phyloP scores from a whole-genome alignment of 2,113 vertebrate genomes.

The Gracilinanus agilis region DNA sequence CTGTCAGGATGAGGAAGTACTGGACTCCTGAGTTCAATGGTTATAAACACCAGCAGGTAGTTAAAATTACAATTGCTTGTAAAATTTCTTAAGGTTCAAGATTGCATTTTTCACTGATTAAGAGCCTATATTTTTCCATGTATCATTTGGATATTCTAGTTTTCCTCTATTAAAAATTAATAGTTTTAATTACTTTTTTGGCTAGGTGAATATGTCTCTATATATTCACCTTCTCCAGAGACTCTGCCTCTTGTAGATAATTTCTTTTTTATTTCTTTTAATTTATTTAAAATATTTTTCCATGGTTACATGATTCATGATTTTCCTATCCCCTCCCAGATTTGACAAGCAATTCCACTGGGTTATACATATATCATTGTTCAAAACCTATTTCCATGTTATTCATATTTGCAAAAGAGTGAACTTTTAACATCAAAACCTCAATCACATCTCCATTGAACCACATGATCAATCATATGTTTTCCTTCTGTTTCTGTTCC shows the following conservation, averaged over 20 bases:
- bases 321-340: too few relatives aligned
- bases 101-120: neutral
- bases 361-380: too few relatives aligned
- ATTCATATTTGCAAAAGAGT: too few relatives aligned
- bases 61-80: neutral
- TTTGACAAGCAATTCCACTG: too few relatives aligned
- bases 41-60: neutral
- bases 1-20: neutral
- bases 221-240: neutral
- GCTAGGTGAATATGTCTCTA: neutral
- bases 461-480: too few relatives aligned
- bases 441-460: too few relatives aligned
- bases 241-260: slow-evolving; percentile 9
- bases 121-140: neutral
- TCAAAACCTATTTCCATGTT: too few relatives aligned
- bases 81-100: neutral
- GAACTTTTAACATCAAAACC: too few relatives aligned
- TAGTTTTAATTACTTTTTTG: neutral
- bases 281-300: too few relatives aligned
- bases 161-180: neutral
- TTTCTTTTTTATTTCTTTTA: neutral
- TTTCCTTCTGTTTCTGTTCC: too few relatives aligned
- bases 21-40: neutral
- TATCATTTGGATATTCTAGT: slow-evolving; percentile 10
- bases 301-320: too few relatives aligned